Base-by-base conservation (phyloP, 2,113 vertebrate genomes). In the Engystomops pustulosus region DNA sequence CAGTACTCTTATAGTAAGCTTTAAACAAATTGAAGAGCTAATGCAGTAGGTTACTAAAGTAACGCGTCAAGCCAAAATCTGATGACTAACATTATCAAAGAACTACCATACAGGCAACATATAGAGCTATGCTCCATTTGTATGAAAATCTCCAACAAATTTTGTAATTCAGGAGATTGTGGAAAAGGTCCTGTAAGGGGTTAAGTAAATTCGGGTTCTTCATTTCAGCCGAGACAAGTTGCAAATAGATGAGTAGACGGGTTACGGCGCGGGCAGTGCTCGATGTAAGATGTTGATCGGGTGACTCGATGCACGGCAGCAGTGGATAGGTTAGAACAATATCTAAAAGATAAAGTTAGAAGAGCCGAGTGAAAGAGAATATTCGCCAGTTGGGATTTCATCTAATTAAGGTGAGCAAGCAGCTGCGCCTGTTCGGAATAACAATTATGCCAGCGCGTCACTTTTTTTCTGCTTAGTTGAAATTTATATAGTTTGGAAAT, bases 401-500 rank as follows among this genome's bases (percentile, higher is more conserved):
- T 94, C 94, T 94, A 94, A 95, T 95, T 95, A 95, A 94, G 93
- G 93, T 93, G 92, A 94, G 93, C 92, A 93, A 93, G 94, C 91
- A 93, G 93, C 92, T 91, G 92, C 91, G 91, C 92, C 93, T 94
- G 93, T 95, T 94, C 93, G 92, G 93, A 95, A 94, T 94, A 95
- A 93, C 93, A 94, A 94, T 94, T 94, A 92, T 94, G 94, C 94
- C 93, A 92, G 88, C 93, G 91, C 93, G 94, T 94, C 93, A 94
- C 89, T 94, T 95, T 94, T n/a, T 94, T 95, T 93, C 92, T 94
- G 93, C 94, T 94, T 95, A 95, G 93, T 90, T 95, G 92, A 94
- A 95, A 95, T 95, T 94, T 95, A 94, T 94, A 94, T 94, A 95
- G 92, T 94, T 95, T 95, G 92, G 92, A 92, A 94, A 93, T 92